Percentiles rank a stretch among this genome's conserved stretches.
phyloP scores from a whole-genome alignment of 2,888 invertebrate species.

The Pandemis heparana region DNA sequence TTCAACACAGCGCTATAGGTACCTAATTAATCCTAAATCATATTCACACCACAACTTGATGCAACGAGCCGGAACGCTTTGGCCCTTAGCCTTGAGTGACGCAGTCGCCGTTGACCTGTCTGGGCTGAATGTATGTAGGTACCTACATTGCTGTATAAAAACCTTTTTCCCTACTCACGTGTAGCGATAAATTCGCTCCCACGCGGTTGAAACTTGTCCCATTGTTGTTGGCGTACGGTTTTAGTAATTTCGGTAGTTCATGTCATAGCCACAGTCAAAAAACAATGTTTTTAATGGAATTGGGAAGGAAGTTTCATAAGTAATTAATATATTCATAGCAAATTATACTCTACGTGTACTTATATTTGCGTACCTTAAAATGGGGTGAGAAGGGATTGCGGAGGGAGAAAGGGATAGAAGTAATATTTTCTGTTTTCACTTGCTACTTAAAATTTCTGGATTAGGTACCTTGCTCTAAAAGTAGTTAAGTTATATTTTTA shows the following conservation, averaged over 20 bases:
- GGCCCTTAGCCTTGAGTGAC: conserved; percentile 23
- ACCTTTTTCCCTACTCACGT: conserved; percentile 20
- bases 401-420: too few species aligned
- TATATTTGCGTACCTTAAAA: too few species aligned
- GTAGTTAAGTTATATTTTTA: too few species aligned
- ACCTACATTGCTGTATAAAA: conserved; percentile 1
- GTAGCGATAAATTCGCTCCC: conserved; percentile 57
- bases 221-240: conserved; percentile 45
- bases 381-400: too few species aligned
- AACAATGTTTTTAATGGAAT: not conserved
- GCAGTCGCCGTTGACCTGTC: not conserved
- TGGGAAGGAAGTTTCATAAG: not conserved
- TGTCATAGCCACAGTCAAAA: not conserved
- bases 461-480: too few species aligned
- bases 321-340: too few species aligned
- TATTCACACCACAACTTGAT: not conserved
- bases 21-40: not conserved
- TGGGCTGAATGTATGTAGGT: not conserved
- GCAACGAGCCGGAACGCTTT: not conserved
- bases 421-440: too few species aligned
- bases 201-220: conserved; percentile 53
- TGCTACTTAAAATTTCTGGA: too few species aligned
- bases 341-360: too few species aligned
- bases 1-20: not conserved
- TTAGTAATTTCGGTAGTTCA: not conserved